Base-by-base conservation (phyloP, 2,113 vertebrate species). In the Salvator merianae region DNA sequence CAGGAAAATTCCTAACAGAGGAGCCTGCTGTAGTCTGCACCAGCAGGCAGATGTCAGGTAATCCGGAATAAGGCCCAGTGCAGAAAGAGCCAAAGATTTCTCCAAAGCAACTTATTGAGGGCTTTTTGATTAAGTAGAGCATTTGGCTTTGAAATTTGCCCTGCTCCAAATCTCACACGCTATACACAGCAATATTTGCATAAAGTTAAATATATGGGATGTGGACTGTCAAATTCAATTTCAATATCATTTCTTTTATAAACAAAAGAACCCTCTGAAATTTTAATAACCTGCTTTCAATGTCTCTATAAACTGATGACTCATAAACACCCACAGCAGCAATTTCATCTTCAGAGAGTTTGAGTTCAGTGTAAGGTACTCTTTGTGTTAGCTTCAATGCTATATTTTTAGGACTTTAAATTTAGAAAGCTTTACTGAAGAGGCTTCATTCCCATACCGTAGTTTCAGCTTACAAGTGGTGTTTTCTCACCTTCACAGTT, bases 251-350 rank as follows among this genome's bases (percentile, higher is more conserved):
- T 66, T 82, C 24, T 63, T 14, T 14, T 43, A 82, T 63, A 77
- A 84, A 50, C 43, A 38, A 26, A 80, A 65, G 32, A 50, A 70
- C 82, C 13, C 26, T 73, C 34, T 82, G 59, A 40, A 24, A 36
- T 68, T 26, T 50, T 9, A 24, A 66, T 87, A 5, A 55, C 53
- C 13, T 77, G 62, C 59, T 38, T 72, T 55, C 28, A 62, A 24
- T 62, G 12, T 79, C 88, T 81, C 89, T 90, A 66, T 86, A 65
- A 86, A 63, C 9, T 22, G 7, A 59, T 59, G 77, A 36, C 53
- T 91, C 91, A 87, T n/a, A 79, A 55, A 79, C 89, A 83, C n/a
- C 65, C 89, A 1, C 3, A 0, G 43, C 82, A 68, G 62, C 65
- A 53, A 14, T 59, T 81, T 90, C 47, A 66, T 77, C 79, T 81